Evolutionary conservation across 2,888 invertebrate genomes (phyloP), one percentile per base, ranked within the genome.

Genomic region (Drosophila demipolita): DNA sequence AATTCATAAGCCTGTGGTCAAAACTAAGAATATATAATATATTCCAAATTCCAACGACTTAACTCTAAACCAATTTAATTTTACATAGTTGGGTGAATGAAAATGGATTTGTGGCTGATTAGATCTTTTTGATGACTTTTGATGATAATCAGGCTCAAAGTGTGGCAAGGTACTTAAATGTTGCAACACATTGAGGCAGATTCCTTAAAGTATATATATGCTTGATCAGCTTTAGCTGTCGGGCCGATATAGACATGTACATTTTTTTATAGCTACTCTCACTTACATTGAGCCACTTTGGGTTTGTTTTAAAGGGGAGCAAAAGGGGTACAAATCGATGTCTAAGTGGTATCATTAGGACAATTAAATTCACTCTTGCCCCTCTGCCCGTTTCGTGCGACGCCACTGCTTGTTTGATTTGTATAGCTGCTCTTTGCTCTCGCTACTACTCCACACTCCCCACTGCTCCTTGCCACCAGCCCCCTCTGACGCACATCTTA

Each of bases 401-500:
- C 45, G 54, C 57, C 66, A 52, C 61, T 66, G 67, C 33, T 36
- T 33, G 57, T 69, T 69, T 73, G 66, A 71, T 70, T 74, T 78
- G 67, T 68, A 40, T 58, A 58, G 65, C 64, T 77, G 73, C 70
- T 65, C 78, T 67, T 69, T 23, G 57, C 33, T 64, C 67, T 62
- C 55, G 68, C 68, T 67, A 40, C 52, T 60, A 49, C 60, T 12
- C 52, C 11, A 35, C 20, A 23, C 7, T 15, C n/a, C 5, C 5
- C 9, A 42, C n/a, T 4, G 0, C n/a, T n/a, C 23, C n/a, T 45
- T 5, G 23, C 5, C 12, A 2, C 26, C 45, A 15, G 20, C 32
- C 38, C 26, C 29, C 15, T 4, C 9, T 23, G 7, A 15, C 53
- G 23, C 32, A 26, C 42, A 61, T 55, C 78, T 73, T 83, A 85